These are phyloP conservation scores for Hippocampus kuda DNA, from an alignment of 2,797 vertebrate species.

Conservation along the genomic window DNA sequence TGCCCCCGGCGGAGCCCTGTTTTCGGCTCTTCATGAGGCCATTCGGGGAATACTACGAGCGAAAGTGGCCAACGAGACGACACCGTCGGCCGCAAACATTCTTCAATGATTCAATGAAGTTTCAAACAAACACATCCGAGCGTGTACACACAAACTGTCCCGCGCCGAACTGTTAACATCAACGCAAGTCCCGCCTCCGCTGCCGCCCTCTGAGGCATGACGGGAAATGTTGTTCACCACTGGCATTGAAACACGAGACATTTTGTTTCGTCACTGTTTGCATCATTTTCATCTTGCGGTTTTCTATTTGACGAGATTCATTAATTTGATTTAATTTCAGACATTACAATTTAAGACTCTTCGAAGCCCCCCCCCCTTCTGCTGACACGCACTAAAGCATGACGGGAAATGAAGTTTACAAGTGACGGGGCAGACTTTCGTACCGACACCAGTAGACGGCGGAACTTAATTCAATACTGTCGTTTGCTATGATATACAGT, in stretches of 20 bases:
- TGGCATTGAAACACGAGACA: neutral
- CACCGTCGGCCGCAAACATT: slow-evolving; percentile 20
- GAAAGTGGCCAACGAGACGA: neutral
- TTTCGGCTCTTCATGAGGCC: slow-evolving; percentile 64
- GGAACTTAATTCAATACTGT: slow-evolving; percentile 16
- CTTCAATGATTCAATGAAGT: slow-evolving; percentile 21
- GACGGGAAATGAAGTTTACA: slow-evolving; percentile 49
- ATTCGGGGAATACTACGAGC: slow-evolving; percentile 7
- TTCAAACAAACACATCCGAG: slow-evolving; percentile 11
- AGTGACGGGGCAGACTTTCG: neutral
- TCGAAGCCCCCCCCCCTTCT: neutral
- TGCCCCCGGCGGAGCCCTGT: slow-evolving; percentile 39
- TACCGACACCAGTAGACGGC: slow-evolving; percentile 48
- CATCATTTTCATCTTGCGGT: neutral
- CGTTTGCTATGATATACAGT: too few relatives aligned
- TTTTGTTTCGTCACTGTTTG: neutral
- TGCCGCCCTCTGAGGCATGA: slow-evolving; percentile 37
- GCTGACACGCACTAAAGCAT: slow-evolving; percentile 15
- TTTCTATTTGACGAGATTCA: neutral
- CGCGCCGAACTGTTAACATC: slow-evolving; percentile 38
- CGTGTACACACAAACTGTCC: neutral
- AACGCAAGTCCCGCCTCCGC: slow-evolving; percentile 55
- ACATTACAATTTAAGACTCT: neutral
- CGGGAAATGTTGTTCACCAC: slow-evolving; percentile 47
- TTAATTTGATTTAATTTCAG: neutral